Conservation (phyloP, 2,888 invertebrate genomes). For the Hydroisotoma schaefferi region DNA sequence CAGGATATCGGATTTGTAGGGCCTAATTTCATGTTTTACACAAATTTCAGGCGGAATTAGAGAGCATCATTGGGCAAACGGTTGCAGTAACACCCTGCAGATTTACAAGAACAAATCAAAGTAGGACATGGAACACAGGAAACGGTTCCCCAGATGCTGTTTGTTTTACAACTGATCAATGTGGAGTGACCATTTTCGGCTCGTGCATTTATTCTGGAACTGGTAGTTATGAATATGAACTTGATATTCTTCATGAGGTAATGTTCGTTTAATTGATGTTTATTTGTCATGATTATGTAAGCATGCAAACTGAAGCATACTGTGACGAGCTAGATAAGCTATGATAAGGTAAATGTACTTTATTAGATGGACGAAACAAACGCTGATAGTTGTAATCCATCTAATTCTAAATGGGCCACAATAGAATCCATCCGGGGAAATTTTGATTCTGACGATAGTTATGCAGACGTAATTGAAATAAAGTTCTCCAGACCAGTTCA, state of each 20-base stretch:
- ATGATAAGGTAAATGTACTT: not conserved
- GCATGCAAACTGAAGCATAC: not conserved
- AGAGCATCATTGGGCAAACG: conserved; percentile 68
- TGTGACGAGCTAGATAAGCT: not conserved
- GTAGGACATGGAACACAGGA: conserved; percentile 93
- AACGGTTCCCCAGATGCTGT: conserved; percentile 96
- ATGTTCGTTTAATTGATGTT: conserved; percentile 10
- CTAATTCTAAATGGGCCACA: conserved; percentile 70
- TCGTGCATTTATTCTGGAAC: conserved; percentile 85
- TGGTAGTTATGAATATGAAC: conserved; percentile 83
- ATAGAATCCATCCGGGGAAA: conserved; percentile 78
- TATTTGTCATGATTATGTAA: conserved; percentile 10
- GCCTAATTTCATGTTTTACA: not conserved
- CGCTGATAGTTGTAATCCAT: conserved; percentile 49
- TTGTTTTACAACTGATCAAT: conserved; percentile 85
- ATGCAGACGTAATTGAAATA: conserved; percentile 78
- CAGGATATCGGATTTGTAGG: not conserved
- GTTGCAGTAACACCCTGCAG: conserved; percentile 81
- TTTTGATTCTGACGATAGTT: conserved; percentile 76
- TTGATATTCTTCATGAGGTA: conserved; percentile 66
- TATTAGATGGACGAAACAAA: conserved; percentile 39
- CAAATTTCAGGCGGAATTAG: conserved; percentile 62
- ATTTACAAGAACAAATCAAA: conserved; percentile 83
- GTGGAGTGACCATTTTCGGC: conserved; percentile 84
- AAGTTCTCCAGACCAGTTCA: conserved; percentile 85